These are phyloP conservation scores for Danio kyathit DNA, from an alignment of 2,797 vertebrate genomes.

Conservation along the genomic window DNA sequence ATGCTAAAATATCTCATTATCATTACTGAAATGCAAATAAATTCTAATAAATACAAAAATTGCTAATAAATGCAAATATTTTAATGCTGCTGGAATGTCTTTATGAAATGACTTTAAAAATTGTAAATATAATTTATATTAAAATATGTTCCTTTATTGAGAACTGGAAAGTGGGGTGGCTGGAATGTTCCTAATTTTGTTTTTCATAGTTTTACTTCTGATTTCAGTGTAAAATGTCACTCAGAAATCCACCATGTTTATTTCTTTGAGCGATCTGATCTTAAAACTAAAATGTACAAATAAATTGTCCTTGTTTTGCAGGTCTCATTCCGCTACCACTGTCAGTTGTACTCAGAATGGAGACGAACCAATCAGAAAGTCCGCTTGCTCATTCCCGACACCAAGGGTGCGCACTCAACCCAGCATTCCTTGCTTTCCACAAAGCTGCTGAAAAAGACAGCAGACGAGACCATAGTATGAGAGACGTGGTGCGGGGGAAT, in stretches of 20 bases:
- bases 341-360: slow-evolving; percentile 97
- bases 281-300: not conserved
- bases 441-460: slow-evolving; percentile 87
- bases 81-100: too few relatives aligned
- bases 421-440: slow-evolving; percentile 87
- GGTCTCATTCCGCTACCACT: slow-evolving; percentile 98
- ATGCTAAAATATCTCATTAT: not conserved
- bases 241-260: not conserved
- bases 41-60: not conserved
- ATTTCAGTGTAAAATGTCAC: not conserved
- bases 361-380: slow-evolving; percentile 95
- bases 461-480: slow-evolving; percentile 93
- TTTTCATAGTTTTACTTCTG: not conserved
- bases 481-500: slow-evolving; percentile 33
- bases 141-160: not conserved
- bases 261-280: not conserved
- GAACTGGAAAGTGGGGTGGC: not conserved
- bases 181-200: not conserved
- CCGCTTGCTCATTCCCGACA: slow-evolving; percentile 85
- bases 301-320: slow-evolving; percentile 53
- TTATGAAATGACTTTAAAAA: too few relatives aligned
- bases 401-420: slow-evolving; percentile 79
- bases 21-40: not conserved
- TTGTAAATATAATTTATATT: too few relatives aligned
- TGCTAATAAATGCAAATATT: too few relatives aligned